Evolutionary conservation across 2,797 vertebrate species (phyloP).

Genomic region (Gadopsis bispinosus): DNA sequence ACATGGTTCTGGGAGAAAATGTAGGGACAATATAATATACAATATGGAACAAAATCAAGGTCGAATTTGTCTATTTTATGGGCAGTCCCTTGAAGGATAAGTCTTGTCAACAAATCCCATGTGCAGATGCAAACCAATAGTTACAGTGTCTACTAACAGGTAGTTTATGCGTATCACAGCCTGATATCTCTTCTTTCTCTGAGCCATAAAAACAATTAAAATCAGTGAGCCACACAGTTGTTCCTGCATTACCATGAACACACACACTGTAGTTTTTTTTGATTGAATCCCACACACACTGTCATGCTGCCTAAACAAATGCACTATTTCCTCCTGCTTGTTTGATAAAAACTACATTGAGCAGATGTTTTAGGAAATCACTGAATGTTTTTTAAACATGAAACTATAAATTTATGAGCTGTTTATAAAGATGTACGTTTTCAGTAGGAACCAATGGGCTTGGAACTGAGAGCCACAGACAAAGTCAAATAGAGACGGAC

Average conservation of each 20-base stretch:
- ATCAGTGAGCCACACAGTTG: neutral
- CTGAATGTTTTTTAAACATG: neutral
- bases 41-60: neutral
- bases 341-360: neutral
- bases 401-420: neutral
- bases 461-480: neutral
- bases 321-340: neutral
- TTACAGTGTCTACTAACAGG: neutral
- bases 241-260: neutral
- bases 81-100: neutral
- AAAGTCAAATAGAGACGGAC: neutral
- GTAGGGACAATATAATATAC: neutral
- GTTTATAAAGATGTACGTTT: neutral
- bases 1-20: neutral
- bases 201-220: neutral
- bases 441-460: neutral
- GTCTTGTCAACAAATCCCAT: neutral
- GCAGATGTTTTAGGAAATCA: neutral
- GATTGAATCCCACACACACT: too few species aligned
- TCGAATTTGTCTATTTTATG: neutral
- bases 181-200: neutral
- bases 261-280: neutral
- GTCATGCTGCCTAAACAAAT: neutral
- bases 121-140: neutral
- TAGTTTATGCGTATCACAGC: neutral